Conservation (phyloP, 2,797 vertebrate genomes). For the Chelidonichthys spinosus region DNA sequence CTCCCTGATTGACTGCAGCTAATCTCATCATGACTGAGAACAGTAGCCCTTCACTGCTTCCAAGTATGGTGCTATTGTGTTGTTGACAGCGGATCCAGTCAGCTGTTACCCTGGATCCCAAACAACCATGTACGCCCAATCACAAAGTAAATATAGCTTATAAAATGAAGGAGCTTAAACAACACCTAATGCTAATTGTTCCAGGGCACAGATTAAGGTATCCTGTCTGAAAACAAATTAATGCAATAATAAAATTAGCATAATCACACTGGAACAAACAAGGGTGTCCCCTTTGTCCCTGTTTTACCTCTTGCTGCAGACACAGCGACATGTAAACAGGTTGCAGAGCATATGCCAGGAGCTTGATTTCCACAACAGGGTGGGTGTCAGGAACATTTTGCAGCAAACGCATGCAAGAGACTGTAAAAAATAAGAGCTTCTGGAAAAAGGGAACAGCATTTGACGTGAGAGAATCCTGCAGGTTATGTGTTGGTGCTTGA, state of each 20-base stretch:
- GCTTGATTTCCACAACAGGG: constrained; percentile 68
- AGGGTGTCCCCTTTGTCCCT: constrained; percentile 53
- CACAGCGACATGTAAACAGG: constrained; percentile 71
- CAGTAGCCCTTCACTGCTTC: constrained; percentile 45
- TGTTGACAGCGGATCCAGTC: constrained; percentile 49
- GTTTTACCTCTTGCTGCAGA: constrained; percentile 65
- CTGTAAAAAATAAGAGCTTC: constrained; percentile 58
- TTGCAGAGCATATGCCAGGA: constrained; percentile 70
- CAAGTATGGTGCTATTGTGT: constrained; percentile 51
- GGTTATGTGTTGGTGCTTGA: constrained; percentile 19
- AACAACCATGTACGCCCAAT: constrained; percentile 45
- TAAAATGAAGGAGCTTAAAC: constrained; percentile 25
- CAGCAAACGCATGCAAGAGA: constrained; percentile 58
- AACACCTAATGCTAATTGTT: constrained; percentile 20
- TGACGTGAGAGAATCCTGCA: constrained; percentile 30
- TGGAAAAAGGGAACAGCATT: constrained; percentile 30
- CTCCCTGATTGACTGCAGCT: constrained; percentile 62
- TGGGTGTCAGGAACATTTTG: constrained; percentile 71
- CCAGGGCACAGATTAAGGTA: constrained; percentile 34
- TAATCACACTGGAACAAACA: constrained; percentile 61
- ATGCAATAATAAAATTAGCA: constrained; percentile 41
- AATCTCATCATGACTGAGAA: constrained; percentile 69
- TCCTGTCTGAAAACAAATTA: constrained; percentile 35
- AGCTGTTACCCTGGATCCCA: constrained; percentile 35
- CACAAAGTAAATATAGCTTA: constrained; percentile 39